A percentile compares a stretch with the other conserved stretches of the same genome.
Evolutionary conservation across 2,797 vertebrate genomes (phyloP).

Genomic region (Chromis chromis): DNA sequence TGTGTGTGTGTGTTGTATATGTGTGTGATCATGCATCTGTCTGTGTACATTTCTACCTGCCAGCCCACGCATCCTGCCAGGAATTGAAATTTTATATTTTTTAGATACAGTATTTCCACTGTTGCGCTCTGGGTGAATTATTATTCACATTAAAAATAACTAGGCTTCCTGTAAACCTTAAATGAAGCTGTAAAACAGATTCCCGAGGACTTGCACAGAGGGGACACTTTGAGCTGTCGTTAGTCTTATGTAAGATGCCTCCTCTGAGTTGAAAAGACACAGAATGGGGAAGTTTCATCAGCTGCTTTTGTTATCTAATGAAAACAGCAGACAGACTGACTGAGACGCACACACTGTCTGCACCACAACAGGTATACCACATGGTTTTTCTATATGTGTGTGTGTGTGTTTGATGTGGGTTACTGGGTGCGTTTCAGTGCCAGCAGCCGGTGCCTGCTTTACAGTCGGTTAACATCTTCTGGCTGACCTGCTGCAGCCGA

Average conservation of each 20-base stretch:
- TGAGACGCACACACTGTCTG: slow-evolving; percentile 2
- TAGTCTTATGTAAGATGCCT: slow-evolving; percentile 57
- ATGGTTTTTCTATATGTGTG: slow-evolving; percentile 12
- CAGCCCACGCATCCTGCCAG: slow-evolving; percentile 61
- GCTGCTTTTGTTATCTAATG: slow-evolving; percentile 60
- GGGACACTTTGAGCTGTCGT: slow-evolving; percentile 44
- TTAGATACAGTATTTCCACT: slow-evolving; percentile 76
- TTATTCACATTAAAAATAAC: slow-evolving; percentile 76
- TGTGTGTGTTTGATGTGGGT: slow-evolving; percentile 56
- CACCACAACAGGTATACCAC: slow-evolving; percentile 46
- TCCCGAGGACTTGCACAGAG: slow-evolving; percentile 40
- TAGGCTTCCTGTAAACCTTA: slow-evolving; percentile 73
- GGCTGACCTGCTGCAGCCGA: slow-evolving; percentile 59
- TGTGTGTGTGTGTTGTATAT: slow-evolving; percentile 10
- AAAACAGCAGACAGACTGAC: slow-evolving; percentile 12
- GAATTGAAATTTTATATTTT: slow-evolving; percentile 61
- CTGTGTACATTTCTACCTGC: slow-evolving; percentile 54
- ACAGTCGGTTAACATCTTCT: slow-evolving; percentile 64
- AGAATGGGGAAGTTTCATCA: slow-evolving; percentile 18
- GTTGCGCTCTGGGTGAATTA: slow-evolving; percentile 64
- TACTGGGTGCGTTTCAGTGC: slow-evolving; percentile 65
- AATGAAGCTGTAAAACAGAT: slow-evolving; percentile 71
- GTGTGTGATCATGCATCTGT: slow-evolving; percentile 44
- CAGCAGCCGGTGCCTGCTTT: slow-evolving; percentile 63
- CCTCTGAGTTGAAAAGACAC: slow-evolving; percentile 50